Evolutionary conservation across 2,113 vertebrate species (phyloP).

Genomic region (Sclerurus mexicanus): DNA sequence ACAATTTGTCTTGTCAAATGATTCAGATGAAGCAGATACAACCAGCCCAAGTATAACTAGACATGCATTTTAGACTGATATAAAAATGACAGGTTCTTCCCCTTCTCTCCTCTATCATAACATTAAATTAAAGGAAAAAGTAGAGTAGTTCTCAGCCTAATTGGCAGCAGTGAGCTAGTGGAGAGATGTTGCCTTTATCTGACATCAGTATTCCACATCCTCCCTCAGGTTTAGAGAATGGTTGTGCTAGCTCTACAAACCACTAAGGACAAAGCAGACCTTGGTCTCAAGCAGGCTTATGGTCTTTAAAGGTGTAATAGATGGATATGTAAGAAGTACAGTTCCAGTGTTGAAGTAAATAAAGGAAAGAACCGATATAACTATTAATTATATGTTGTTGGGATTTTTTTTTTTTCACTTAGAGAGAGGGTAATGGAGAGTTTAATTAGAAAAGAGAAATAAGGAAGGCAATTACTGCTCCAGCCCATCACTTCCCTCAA

Average conservation of each 20-base stretch:
- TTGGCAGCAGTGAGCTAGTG: not conserved
- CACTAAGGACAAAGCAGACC: not conserved
- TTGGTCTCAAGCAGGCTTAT: not conserved
- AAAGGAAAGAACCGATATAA: not conserved
- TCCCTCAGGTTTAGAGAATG: not conserved
- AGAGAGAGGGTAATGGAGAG: conserved; percentile 32
- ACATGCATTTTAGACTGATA: not conserved
- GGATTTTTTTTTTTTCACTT: not conserved
- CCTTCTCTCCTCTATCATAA: not conserved
- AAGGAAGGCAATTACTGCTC: conserved; percentile 37
- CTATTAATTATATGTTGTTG: conserved; percentile 31
- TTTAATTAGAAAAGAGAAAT: conserved; percentile 51
- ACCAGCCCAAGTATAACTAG: not conserved
- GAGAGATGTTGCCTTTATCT: not conserved
- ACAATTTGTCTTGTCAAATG: conserved; percentile 26
- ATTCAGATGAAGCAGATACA: not conserved
- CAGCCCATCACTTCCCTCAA: conserved; percentile 15
- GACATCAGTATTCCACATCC: not conserved
- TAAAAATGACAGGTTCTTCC: not conserved
- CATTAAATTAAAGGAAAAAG: not conserved
- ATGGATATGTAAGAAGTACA: not conserved
- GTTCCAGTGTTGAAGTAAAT: not conserved
- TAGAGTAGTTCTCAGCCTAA: not conserved
- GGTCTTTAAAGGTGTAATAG: not conserved
- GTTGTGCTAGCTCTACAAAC: not conserved